Evolutionary conservation across 2,797 vertebrate genomes (phyloP).

Genomic region (Chelonia mydas): DNA sequence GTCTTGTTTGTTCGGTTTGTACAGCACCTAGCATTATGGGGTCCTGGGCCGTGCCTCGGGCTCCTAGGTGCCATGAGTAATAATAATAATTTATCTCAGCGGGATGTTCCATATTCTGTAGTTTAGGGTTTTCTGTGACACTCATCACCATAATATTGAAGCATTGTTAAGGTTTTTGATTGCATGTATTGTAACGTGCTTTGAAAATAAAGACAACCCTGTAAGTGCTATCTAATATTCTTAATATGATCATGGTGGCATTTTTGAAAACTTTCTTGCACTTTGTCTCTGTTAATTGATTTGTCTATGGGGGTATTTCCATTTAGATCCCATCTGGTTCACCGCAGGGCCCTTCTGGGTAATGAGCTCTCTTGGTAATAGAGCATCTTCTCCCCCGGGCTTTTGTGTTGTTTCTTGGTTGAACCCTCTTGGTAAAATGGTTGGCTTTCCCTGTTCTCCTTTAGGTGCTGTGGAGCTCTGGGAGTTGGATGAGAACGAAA

Average conservation of each 20-base stretch:
- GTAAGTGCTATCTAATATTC: background rate
- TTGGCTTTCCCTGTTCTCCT: background rate
- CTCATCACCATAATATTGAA: background rate
- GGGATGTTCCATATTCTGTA: background rate
- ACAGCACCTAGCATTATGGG: background rate
- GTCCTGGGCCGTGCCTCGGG: background rate
- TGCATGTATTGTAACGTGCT: background rate
- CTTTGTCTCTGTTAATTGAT: background rate
- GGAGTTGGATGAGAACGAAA: constrained; percentile 94
- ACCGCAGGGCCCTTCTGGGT: background rate
- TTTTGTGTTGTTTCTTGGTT: background rate
- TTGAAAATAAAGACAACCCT: background rate
- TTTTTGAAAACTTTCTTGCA: background rate
- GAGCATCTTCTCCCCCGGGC: background rate
- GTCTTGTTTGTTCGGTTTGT: background rate
- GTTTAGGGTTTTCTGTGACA: background rate
- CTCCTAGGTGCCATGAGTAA: background rate
- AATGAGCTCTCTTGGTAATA: background rate
- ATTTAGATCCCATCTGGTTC: background rate
- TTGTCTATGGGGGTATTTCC: background rate
- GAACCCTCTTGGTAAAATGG: background rate
- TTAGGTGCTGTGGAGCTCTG: constrained; percentile 94
- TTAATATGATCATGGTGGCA: background rate
- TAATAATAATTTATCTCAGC: background rate
- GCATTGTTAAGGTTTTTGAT: background rate